A percentile compares a stretch with the other conserved stretches of the same genome.
Conservation (phyloP, 2,888 invertebrate species). For the Pterostichus madidus region DNA sequence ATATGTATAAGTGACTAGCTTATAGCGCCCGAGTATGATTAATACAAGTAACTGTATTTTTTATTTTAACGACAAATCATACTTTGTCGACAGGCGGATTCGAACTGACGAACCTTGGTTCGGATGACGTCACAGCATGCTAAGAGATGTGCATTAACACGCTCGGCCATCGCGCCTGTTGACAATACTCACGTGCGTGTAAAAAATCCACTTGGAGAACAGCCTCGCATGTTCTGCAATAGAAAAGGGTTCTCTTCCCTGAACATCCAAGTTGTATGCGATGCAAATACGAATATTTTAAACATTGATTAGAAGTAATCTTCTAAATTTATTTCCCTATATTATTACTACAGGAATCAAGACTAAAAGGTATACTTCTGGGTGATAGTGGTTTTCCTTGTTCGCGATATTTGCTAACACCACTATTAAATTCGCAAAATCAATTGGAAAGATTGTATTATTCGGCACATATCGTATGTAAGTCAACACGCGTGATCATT, state of each 20-base stretch:
- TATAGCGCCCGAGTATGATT: too few species aligned
- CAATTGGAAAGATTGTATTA: not conserved
- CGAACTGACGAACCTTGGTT: too few species aligned
- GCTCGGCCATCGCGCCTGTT: too few species aligned
- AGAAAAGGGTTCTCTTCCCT: slow-evolving; percentile 10
- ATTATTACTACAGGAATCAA: slow-evolving; percentile 6
- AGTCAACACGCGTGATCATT: not conserved
- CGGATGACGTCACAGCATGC: too few species aligned
- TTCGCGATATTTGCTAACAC: slow-evolving; percentile 3
- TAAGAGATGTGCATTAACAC: too few species aligned
- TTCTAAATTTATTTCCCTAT: not conserved
- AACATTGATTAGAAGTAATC: slow-evolving; percentile 3
- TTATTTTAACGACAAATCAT: too few species aligned
- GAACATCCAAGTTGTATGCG: slow-evolving; percentile 25
- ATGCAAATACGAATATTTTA: slow-evolving; percentile 8
- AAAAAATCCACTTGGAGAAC: not conserved
- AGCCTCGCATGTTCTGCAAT: not conserved
- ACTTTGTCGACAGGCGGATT: too few species aligned
- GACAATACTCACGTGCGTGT: not conserved
- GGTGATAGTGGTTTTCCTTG: slow-evolving; percentile 29
- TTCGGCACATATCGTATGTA: slow-evolving; percentile 17
- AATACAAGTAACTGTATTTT: too few species aligned
- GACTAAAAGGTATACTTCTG: slow-evolving; percentile 12
- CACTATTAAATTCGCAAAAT: slow-evolving; percentile 7
- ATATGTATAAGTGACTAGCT: too few species aligned